Percentiles rank a stretch among this genome's conserved stretches.
Evolutionary conservation across 2,113 vertebrate genomes (phyloP).

Genomic region (Colaptes auratus): DNA sequence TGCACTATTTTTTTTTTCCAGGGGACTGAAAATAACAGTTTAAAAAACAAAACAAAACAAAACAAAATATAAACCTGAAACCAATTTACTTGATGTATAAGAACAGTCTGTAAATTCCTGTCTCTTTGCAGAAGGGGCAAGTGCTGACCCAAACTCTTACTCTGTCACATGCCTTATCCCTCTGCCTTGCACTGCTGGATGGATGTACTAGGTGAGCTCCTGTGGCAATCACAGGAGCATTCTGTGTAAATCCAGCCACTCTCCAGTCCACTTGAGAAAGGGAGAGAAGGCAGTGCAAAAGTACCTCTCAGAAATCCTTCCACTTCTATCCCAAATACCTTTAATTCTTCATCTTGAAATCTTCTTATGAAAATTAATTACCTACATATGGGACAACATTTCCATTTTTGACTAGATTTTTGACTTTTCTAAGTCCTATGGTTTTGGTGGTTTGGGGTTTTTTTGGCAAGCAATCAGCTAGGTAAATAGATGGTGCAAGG

Average conservation of each 20-base stretch:
- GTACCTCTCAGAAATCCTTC: neutral
- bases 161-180: neutral
- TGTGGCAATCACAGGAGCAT: neutral
- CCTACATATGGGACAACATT: fast-evolving
- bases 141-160: neutral
- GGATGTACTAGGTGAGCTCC: neutral
- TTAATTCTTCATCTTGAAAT: neutral
- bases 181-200: neutral
- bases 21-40: neutral
- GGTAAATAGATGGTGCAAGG: neutral
- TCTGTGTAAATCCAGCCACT: fast-evolving
- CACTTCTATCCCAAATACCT: neutral
- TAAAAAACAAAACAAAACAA: neutral
- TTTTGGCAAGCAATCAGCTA: neutral
- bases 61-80: neutral
- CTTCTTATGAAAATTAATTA: neutral
- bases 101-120: neutral
- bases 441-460: neutral
- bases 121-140: neutral
- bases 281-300: neutral
- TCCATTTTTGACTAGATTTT: neutral
- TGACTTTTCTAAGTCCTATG: neutral
- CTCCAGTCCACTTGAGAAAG: neutral
- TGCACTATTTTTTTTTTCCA: neutral
- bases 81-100: neutral